Percentiles rank a stretch among this genome's conserved stretches.
These are phyloP conservation scores for Deroptyus accipitrinus DNA, from an alignment of 2,113 vertebrate genomes.

Conservation along the genomic window DNA sequence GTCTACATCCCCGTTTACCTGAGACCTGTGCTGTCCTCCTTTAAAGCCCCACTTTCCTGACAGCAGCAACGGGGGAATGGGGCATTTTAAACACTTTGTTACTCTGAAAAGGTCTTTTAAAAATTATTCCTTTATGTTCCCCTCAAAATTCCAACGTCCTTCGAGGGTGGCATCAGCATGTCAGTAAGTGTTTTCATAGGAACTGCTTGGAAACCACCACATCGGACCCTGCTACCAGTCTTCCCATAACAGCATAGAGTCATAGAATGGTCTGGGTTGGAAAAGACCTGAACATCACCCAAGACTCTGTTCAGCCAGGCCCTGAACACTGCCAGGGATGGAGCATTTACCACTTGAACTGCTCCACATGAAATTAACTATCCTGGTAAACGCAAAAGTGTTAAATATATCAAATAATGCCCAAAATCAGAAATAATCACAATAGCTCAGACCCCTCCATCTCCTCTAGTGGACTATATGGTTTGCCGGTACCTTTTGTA, in stretches of 20 bases:
- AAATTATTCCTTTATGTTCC: background rate
- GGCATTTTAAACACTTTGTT: background rate
- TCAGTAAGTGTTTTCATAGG: background rate
- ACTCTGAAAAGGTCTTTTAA: background rate
- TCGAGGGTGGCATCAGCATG: background rate
- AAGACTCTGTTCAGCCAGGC: background rate
- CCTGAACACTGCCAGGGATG: background rate
- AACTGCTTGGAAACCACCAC: background rate
- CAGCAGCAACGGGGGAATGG: background rate
- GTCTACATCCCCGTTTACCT: background rate
- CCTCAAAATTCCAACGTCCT: fast-evolving
- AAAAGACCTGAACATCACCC: background rate
- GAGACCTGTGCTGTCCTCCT: background rate
- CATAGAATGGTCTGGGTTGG: background rate
- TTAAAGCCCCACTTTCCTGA: background rate
- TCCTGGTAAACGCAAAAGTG: background rate
- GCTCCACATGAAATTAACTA: background rate
- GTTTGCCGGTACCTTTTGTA: background rate
- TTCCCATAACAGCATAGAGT: background rate
- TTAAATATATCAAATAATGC: background rate
- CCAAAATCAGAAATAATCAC: background rate
- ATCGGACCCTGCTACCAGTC: background rate
- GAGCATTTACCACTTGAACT: background rate
- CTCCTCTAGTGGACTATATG: background rate
- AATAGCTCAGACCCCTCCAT: background rate